Evolutionary conservation across 2,797 vertebrate genomes (phyloP).

Genomic region (Etheostoma perlongum): DNA sequence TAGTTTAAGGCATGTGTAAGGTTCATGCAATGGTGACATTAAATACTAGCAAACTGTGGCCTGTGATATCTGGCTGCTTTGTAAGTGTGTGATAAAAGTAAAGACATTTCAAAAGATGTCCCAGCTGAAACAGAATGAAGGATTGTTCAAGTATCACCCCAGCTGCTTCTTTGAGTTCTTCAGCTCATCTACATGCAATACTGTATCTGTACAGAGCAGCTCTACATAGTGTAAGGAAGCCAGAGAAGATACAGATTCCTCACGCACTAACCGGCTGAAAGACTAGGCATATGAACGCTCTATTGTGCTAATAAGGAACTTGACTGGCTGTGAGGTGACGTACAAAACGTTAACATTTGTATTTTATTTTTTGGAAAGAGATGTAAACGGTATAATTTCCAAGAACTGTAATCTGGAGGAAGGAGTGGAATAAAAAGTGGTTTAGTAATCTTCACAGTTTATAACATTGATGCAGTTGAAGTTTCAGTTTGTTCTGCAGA

Average conservation of each 20-base stretch:
- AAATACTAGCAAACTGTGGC: conserved; percentile 36
- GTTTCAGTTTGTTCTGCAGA: no score
- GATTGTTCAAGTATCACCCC: conserved; percentile 26
- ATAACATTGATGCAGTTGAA: no score
- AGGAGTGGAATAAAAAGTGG: no score
- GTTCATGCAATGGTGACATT: conserved; percentile 53
- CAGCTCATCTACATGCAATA: neutral
- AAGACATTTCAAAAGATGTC: conserved; percentile 26
- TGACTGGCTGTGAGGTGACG: neutral
- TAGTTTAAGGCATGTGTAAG: conserved; percentile 58
- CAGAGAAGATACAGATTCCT: conserved; percentile 17
- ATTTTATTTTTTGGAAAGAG: no score
- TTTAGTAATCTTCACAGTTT: no score
- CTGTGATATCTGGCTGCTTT: conserved; percentile 45
- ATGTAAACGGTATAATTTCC: no score
- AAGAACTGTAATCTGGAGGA: no score
- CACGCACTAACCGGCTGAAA: conserved; percentile 21
- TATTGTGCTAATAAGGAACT: conserved; percentile 5
- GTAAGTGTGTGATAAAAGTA: conserved; percentile 34
- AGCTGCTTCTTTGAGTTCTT: conserved; percentile 25
- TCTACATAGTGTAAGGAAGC: conserved; percentile 20
- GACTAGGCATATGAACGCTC: neutral
- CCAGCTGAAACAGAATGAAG: conserved; percentile 15
- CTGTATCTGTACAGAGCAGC: conserved; percentile 13
- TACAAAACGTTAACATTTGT: no score